A percentile compares a stretch with the other conserved stretches of the same genome.
phyloP scores from a whole-genome alignment of 1,140 invertebrate genomes.

The Papilio xuthus region DNA sequence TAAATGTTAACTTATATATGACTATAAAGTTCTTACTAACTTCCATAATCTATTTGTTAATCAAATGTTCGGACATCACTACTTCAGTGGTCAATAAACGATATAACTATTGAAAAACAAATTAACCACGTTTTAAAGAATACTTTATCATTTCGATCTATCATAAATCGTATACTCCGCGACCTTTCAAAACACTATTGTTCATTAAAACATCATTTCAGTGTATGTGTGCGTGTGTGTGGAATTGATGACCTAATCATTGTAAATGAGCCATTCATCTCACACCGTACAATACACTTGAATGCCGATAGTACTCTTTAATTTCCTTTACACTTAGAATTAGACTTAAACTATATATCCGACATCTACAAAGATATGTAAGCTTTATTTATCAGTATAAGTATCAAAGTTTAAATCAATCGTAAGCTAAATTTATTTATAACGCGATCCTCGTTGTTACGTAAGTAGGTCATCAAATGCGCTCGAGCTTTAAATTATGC shows the following conservation, averaged over 20 bases:
- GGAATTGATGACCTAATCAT: conserved; percentile 13
- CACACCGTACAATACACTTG: neutral
- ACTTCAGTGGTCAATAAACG: too few species aligned
- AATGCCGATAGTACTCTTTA: neutral
- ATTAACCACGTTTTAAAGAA: too few species aligned
- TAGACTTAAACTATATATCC: too few species aligned
- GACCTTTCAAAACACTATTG: neutral
- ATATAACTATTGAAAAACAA: too few species aligned
- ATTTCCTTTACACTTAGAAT: too few species aligned
- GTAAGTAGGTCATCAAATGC: conserved; percentile 30
- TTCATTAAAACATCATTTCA: neutral
- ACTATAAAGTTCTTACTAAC: too few species aligned
- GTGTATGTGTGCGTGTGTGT: neutral
- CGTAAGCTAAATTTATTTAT: conserved; percentile 2
- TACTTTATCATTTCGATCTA: neutral
- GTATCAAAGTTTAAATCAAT: neutral
- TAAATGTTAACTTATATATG: too few species aligned
- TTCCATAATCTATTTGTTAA: too few species aligned
- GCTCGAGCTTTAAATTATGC: conserved; percentile 13
- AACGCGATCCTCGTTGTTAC: neutral
- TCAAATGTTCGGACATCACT: too few species aligned
- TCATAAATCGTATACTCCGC: neutral
- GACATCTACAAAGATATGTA: too few species aligned
- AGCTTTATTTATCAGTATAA: neutral
- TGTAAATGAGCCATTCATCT: neutral